phyloP scores from a whole-genome alignment of 2,113 vertebrate species.

The Stictonetta naevosa region DNA sequence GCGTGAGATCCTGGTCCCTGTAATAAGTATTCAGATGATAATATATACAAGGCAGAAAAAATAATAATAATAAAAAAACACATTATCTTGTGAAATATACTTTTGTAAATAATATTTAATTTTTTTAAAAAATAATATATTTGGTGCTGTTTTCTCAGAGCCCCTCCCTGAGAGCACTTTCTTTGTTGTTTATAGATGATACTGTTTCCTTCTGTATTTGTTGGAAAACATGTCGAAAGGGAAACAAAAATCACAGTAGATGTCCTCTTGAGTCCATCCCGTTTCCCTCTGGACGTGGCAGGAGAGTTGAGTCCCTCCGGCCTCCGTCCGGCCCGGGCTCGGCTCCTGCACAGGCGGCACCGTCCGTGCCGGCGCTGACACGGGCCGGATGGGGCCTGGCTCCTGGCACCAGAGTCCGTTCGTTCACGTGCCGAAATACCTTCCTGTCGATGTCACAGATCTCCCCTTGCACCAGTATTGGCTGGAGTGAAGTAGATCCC shows the following conservation, averaged over 20 bases:
- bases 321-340: background rate
- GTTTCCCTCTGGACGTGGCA: slow-evolving; percentile 27
- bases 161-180: slow-evolving; percentile 77
- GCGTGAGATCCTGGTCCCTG: slow-evolving; percentile 46
- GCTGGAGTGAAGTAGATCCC: slow-evolving; percentile 37
- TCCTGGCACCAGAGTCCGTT: fast-evolving
- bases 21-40: slow-evolving; percentile 69
- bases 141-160: slow-evolving; percentile 83
- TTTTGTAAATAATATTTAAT: slow-evolving; percentile 86
- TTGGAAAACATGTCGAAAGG: slow-evolving; percentile 73
- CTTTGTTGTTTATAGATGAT: slow-evolving; percentile 62
- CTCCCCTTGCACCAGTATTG: slow-evolving; percentile 50
- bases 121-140: slow-evolving; percentile 81
- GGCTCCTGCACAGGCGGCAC: background rate
- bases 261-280: background rate
- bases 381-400: background rate
- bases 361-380: fast-evolving
- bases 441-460: fast-evolving
- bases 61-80: background rate
- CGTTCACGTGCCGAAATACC: fast-evolving
- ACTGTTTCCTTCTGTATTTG: slow-evolving; percentile 68
- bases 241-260: slow-evolving; percentile 52
- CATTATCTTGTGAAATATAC: slow-evolving; percentile 71
- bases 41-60: slow-evolving; percentile 61
- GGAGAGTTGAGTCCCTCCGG: background rate